These are phyloP conservation scores for Eristalis pertinax DNA, from an alignment of 2,888 invertebrate genomes.

Conservation along the genomic window DNA sequence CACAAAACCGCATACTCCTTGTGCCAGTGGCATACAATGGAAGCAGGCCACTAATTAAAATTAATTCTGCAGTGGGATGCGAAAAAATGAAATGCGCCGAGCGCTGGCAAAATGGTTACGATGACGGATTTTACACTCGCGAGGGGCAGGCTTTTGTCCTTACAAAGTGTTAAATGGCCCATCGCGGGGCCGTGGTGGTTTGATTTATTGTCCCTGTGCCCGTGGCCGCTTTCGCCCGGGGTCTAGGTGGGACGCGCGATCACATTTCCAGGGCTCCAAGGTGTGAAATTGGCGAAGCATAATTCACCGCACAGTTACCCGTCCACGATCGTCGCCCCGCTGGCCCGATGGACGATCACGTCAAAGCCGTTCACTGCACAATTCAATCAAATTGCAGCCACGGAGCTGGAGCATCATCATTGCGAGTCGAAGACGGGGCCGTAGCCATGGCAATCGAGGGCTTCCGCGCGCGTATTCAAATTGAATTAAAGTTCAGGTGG, in stretches of 20 bases:
- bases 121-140: slow-evolving; percentile 52
- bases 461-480: slow-evolving; percentile 65
- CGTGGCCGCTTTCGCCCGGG: background rate
- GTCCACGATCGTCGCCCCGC: slow-evolving; percentile 44
- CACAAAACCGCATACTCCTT: slow-evolving; percentile 69
- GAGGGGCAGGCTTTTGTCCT: slow-evolving; percentile 49
- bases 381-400: slow-evolving; percentile 60
- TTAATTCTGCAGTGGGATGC: slow-evolving; percentile 52
- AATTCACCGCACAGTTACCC: slow-evolving; percentile 68
- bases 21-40: slow-evolving; percentile 51
- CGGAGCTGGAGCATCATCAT: slow-evolving; percentile 14
- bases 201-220: slow-evolving; percentile 54
- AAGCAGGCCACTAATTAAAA: slow-evolving; percentile 69
- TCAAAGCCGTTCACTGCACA: slow-evolving; percentile 53
- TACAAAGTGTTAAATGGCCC: slow-evolving; percentile 68
- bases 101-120: slow-evolving; percentile 14
- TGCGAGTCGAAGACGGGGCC: background rate
- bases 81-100: background rate
- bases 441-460: slow-evolving; percentile 36
- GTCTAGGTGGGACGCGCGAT: background rate
- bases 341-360: slow-evolving; percentile 46
- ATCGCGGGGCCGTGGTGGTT: slow-evolving; percentile 24
- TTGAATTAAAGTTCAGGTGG: slow-evolving; percentile 63
- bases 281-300: slow-evolving; percentile 70
- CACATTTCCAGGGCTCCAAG: background rate